phyloP scores from a whole-genome alignment of 2,888 invertebrate genomes.

The Piscicola geometra region DNA sequence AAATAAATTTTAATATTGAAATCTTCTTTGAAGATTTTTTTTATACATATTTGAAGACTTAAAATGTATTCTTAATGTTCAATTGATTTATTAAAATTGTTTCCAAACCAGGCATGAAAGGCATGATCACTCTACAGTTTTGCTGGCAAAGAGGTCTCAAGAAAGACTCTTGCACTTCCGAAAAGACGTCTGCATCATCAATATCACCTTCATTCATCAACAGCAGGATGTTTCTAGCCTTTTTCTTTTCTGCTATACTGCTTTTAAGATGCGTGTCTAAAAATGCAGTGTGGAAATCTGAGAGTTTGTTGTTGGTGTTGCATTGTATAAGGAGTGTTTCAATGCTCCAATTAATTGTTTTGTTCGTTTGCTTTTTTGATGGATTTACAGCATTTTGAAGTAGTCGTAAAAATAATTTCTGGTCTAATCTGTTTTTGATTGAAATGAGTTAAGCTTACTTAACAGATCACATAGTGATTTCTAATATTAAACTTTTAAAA shows the following conservation, averaged over 20 bases:
- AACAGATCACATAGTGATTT: no score
- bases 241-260: background rate
- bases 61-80: no score
- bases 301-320: no score
- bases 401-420: no score
- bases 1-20: background rate
- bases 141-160: constrained; percentile 5
- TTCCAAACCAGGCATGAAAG: constrained; percentile 14
- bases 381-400: no score
- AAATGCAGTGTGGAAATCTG: background rate
- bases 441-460: no score
- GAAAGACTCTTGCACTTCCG: constrained; percentile 5
- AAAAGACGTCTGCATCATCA: constrained; percentile 8
- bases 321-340: background rate
- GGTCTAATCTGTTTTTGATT: no score
- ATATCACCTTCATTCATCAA: constrained; percentile 14
- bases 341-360: background rate
- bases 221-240: background rate
- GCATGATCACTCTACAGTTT: constrained; percentile 28
- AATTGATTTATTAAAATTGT: no score
- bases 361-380: background rate
- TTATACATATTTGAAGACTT: no score
- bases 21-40: no score
- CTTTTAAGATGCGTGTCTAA: constrained; percentile 12
- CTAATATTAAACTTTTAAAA: no score